These are phyloP conservation scores for Calliopum simillimum DNA, from an alignment of 2,888 invertebrate species.

Conservation along the genomic window DNA sequence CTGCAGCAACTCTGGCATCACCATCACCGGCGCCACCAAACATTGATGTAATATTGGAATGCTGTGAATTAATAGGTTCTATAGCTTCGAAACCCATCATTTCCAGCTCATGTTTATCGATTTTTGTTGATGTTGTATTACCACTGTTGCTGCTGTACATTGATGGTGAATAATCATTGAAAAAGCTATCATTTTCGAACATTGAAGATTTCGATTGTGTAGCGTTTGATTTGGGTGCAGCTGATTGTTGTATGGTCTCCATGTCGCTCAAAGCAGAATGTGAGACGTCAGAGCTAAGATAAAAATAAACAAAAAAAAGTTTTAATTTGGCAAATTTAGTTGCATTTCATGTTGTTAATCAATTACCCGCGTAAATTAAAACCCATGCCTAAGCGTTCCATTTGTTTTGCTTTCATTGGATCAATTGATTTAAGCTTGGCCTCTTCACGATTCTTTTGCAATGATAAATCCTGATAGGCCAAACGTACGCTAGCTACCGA, in stretches of 20 bases:
- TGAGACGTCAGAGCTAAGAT: slow-evolving; percentile 71
- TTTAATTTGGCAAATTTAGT: slow-evolving; percentile 6
- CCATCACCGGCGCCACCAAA: slow-evolving; percentile 52
- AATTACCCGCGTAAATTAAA: slow-evolving; percentile 66
- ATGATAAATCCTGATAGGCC: slow-evolving; percentile 82
- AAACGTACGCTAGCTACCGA: slow-evolving; percentile 75
- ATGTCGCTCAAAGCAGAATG: slow-evolving; percentile 93
- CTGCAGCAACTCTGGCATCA: slow-evolving; percentile 48
- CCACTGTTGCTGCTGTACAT: slow-evolving; percentile 49
- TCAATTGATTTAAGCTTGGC: slow-evolving; percentile 79
- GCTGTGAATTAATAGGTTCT: slow-evolving; percentile 63
- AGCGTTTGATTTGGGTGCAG: slow-evolving; percentile 59
- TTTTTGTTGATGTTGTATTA: slow-evolving; percentile 46
- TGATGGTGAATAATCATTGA: slow-evolving; percentile 57
- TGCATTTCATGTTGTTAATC: background rate
- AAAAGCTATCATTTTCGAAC: slow-evolving; percentile 58
- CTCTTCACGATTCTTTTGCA: slow-evolving; percentile 78
- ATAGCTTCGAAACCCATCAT: slow-evolving; percentile 66
- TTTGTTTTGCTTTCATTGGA: slow-evolving; percentile 86
- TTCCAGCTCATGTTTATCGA: slow-evolving; percentile 62
- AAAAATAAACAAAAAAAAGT: slow-evolving; percentile 33
- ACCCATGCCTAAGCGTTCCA: slow-evolving; percentile 95
- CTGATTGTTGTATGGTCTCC: slow-evolving; percentile 90
- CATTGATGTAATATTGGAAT: slow-evolving; percentile 65
- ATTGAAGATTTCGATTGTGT: slow-evolving; percentile 44